Evolutionary conservation across 2,888 invertebrate species (phyloP).

Genomic region (Beris chalybata): DNA sequence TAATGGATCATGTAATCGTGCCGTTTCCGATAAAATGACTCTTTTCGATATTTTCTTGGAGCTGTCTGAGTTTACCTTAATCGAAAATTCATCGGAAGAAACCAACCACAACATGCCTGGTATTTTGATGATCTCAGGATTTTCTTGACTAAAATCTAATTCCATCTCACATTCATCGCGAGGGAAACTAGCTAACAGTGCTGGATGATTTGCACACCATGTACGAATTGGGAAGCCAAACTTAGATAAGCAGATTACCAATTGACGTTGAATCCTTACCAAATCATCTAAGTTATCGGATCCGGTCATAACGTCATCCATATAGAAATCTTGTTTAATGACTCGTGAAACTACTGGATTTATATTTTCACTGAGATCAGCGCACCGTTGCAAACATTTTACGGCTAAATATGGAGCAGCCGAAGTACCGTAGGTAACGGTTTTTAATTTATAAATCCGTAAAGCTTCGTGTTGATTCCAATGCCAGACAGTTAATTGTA

Average conservation of each 20-base stretch:
- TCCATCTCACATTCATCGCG: conserved; percentile 14
- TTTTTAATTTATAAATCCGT: too few relatives aligned
- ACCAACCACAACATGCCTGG: conserved; percentile 24
- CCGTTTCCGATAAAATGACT: too few relatives aligned
- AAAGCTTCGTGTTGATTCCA: too few relatives aligned
- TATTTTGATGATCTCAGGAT: conserved; percentile 14
- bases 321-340: conserved; percentile 57
- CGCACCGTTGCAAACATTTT: conserved; percentile 50
- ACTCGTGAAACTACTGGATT: conserved; percentile 57
- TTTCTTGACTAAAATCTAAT: neutral
- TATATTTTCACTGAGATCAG: conserved; percentile 58
- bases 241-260: neutral
- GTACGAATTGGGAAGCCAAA: conserved; percentile 28
- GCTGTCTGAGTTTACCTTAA: neutral
- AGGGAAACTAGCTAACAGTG: conserved; percentile 15
- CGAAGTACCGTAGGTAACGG: too few relatives aligned
- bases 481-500: conserved; percentile 46
- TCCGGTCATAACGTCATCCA: conserved; percentile 55
- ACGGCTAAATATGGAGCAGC: conserved; percentile 51
- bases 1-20: too few relatives aligned
- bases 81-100: conserved; percentile 8
- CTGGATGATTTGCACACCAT: conserved; percentile 27
- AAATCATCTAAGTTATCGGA: neutral
- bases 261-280: neutral
- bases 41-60: too few relatives aligned